Evolutionary conservation across 2,888 invertebrate species (phyloP).

Genomic region (Helleia helle): DNA sequence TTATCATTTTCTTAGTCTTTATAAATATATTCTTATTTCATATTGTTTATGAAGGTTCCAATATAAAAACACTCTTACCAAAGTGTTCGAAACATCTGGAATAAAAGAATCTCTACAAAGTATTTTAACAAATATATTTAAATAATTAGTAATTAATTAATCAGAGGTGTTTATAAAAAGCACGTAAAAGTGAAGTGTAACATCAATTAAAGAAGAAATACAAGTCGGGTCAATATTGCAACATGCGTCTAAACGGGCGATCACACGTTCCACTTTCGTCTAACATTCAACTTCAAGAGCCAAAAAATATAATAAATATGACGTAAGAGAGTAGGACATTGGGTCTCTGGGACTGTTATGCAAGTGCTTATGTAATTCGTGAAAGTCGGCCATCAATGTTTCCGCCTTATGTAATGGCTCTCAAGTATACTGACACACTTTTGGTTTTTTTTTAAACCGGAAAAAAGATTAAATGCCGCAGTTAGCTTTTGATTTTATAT

Average conservation of each 20-base stretch:
- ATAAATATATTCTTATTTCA: too few species aligned
- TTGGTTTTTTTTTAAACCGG: slow-evolving; percentile 4
- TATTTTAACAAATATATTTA: too few species aligned
- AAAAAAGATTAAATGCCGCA: slow-evolving; percentile 4
- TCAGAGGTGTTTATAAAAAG: too few species aligned
- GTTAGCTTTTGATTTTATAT: not conserved
- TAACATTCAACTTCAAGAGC: slow-evolving; percentile 56
- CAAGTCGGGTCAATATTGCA: slow-evolving; percentile 16
- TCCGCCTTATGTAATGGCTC: slow-evolving; percentile 56
- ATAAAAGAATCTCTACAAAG: too few species aligned
- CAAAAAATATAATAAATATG: slow-evolving; percentile 45
- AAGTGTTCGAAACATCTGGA: too few species aligned
- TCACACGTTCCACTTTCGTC: slow-evolving; percentile 63
- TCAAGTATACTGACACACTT: slow-evolving; percentile 43
- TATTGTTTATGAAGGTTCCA: too few species aligned
- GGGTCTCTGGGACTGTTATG: slow-evolving; percentile 59
- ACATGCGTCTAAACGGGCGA: slow-evolving; percentile 22
- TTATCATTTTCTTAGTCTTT: too few species aligned
- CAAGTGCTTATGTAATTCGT: slow-evolving; percentile 54
- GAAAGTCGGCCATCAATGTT: slow-evolving; percentile 63
- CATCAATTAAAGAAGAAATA: not conserved
- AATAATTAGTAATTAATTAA: too few species aligned
- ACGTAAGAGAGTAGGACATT: slow-evolving; percentile 63
- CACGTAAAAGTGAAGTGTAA: too few species aligned
- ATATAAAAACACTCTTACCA: too few species aligned